Evolutionary conservation across 1,140 invertebrate species (phyloP), one percentile per base, ranked within the genome.

Genomic region (Mactra quadrangularis): DNA sequence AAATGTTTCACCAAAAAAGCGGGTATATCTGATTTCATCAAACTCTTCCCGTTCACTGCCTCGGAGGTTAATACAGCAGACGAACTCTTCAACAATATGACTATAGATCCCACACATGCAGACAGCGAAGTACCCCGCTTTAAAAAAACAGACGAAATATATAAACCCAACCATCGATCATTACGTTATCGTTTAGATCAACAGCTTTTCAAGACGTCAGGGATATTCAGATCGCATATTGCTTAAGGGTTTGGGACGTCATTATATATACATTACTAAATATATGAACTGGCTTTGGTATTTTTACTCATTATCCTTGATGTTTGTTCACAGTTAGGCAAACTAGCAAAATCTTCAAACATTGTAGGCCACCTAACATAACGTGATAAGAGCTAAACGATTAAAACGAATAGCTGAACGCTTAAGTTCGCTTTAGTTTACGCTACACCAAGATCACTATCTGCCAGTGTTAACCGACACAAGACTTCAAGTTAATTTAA

Each of bases 111-210:
- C 22, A 47, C 35, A 41, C 62, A 38, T 25, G 62, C 41, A 38
- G 35, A 53, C n/a, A 53, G 22, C 45, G 25, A 22, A 31, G 41
- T 75, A 60, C 33, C 74, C 74, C 41, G 52, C 71, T 57, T 59
- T 74, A 74, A 74, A 59, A n/a, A n/a, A 27, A 41, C 53, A 41
- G 71, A 45, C 71, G n/a, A 25, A 41, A 50, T 19, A 60, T 29
- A 78, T 78, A 78, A 78, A 66, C 50, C 47, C 75, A 50, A 22
- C 22, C 75, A 78, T 78, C 62, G 59, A 78, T 78, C 75, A 78
- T 15, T 53, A 78, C 45, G 31, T 66, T 78, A 78, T 78, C 75
- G 47, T 15, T n/a, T n/a, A 13, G 25, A 78, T 78, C 75, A 64
- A 78, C 45, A 52, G 31, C 35, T 60, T 64, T 78, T 78, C 35